Conservation (phyloP, 2,888 invertebrate genomes). For the Eumerus sabulonum region DNA sequence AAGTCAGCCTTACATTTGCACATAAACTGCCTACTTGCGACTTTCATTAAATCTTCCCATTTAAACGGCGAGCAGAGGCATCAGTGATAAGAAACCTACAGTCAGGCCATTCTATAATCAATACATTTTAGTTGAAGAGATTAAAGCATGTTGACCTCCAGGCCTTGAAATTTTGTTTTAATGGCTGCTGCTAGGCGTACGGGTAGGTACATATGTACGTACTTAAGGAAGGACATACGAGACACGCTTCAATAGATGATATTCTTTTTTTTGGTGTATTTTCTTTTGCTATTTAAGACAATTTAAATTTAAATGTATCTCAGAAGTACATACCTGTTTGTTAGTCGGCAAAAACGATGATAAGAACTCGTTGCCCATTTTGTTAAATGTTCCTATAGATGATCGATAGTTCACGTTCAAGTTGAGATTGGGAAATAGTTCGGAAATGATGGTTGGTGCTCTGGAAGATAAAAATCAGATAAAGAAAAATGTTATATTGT, state of each 20-base stretch:
- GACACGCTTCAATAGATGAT: no score
- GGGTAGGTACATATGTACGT: no score
- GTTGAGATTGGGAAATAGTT: slow-evolving; percentile 76
- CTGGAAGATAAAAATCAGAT: slow-evolving; percentile 69
- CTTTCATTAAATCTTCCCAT: slow-evolving; percentile 6
- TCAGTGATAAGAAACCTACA: slow-evolving; percentile 43
- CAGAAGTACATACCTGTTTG: slow-evolving; percentile 39
- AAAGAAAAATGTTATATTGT: not conserved
- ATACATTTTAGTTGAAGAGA: slow-evolving; percentile 14
- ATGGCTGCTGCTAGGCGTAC: no score
- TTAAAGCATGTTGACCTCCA: slow-evolving; percentile 13
- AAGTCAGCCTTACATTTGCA: not conserved
- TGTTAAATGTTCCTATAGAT: slow-evolving; percentile 75
- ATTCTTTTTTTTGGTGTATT: no score
- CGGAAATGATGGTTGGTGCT: slow-evolving; percentile 75
- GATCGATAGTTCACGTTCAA: slow-evolving; percentile 74
- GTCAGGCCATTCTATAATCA: slow-evolving; percentile 49
- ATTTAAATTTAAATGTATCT: no score
- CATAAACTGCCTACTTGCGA: not conserved
- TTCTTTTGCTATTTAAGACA: no score
- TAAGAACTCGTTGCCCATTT: slow-evolving; percentile 75
- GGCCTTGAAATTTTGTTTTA: not conserved
- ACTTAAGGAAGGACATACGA: no score
- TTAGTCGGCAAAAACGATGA: slow-evolving; percentile 70
- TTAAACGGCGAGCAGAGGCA: slow-evolving; percentile 11